A percentile compares a stretch with the other conserved stretches of the same genome.
phyloP scores from a whole-genome alignment of 2,113 vertebrate species.

The Smithornis capensis region DNA sequence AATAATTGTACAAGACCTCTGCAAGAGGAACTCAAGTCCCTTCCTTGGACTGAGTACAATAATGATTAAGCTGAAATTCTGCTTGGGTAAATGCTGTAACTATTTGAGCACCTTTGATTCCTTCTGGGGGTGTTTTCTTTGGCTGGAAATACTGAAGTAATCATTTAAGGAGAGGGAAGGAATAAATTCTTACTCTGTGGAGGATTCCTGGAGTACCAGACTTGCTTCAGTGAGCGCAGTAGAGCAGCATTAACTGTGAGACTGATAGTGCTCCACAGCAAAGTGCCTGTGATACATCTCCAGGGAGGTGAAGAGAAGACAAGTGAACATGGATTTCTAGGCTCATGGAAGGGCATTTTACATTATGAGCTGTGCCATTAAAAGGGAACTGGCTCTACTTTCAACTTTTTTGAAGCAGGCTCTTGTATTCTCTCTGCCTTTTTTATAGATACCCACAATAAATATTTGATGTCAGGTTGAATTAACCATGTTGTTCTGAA shows the following conservation, averaged over 20 bases:
- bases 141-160: not conserved
- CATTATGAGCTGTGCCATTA: not conserved
- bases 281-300: not conserved
- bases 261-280: not conserved
- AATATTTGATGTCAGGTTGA: conserved; percentile 51
- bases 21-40: not conserved
- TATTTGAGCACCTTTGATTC: not conserved
- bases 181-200: not conserved
- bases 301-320: not conserved
- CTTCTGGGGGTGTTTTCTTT: not conserved
- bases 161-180: not conserved
- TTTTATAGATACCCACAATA: not conserved
- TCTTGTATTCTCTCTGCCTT: conserved; percentile 4
- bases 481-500: conserved; percentile 21
- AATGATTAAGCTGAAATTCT: not conserved
- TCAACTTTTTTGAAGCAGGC: not conserved
- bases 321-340: not conserved
- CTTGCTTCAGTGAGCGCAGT: not conserved
- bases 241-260: not conserved
- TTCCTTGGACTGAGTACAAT: not conserved
- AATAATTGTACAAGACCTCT: not conserved
- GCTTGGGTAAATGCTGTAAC: not conserved
- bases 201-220: not conserved
- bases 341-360: not conserved
- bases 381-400: not conserved